Base-by-base conservation (phyloP, 2,888 invertebrate genomes). In the Eupeodes luniger region DNA sequence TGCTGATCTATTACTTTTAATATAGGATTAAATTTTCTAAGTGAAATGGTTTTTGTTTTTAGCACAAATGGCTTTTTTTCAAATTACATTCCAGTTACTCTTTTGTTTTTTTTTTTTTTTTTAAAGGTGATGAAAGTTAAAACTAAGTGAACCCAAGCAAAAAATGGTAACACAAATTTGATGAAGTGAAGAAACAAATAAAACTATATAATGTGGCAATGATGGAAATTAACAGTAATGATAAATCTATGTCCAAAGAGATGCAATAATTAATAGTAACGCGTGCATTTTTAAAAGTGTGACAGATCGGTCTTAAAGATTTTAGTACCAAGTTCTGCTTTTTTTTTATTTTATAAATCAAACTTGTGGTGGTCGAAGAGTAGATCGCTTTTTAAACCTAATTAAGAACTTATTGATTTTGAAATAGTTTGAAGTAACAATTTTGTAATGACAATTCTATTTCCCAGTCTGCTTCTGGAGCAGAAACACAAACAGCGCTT, bases 101-200 rank as follows among this genome's bases (percentile, higher is more conserved):
- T 53, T 9, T 34, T n/a, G 40, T 44, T 62, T 44, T 62, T 62
- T 36, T 62, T 44, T 62, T 62, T 36, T 11, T 77, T 61, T 67
- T 19, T 74, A 59, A 74, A 40, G 51, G 44, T 49, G 47, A 69
- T 40, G 44, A 16, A 62, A 55, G 57, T 74, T 59, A 36, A 27
- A 27, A 78, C 82, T 74, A 78, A 69, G 83, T 83, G 83, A 70
- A 80, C 86, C 83, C 74, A 78, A 78, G 76, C 61, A 49, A 47
- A 67, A 67, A 69, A 57, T 66, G 16, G 34, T 47, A 57, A 14
- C 51, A 40, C 61, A 78, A 40, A 19, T 70, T 53, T 69, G 36
- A 59, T 79, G 61, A 70, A 70, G 72, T 59, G 27, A 79, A 79
- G 67, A 16, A 59, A 59, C 59, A 53, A 55, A 61, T 69, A 72